Percentiles rank a stretch among this genome's conserved stretches.
Evolutionary conservation across 2,113 vertebrate species (phyloP).

Genomic region (Nerophis lumbriciformis): DNA sequence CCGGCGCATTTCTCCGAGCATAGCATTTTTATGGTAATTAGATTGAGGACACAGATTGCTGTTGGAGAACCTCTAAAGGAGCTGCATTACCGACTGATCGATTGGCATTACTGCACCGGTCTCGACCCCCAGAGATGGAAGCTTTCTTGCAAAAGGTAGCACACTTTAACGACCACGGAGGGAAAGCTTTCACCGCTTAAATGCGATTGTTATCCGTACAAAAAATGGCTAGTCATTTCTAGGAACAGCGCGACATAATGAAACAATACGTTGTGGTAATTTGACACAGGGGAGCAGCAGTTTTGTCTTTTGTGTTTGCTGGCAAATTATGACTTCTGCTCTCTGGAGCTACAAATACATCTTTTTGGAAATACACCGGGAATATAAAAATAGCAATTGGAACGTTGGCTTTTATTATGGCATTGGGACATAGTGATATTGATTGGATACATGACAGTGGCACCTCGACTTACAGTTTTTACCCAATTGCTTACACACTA

Average conservation of each 20-base stretch:
- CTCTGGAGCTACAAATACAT: too few relatives aligned
- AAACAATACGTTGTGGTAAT: not conserved
- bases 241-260: slow-evolving; percentile 5
- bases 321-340: too few relatives aligned
- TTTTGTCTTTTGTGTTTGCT: not conserved
- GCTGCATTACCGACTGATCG: slow-evolving; percentile 55
- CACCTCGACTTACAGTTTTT: too few relatives aligned
- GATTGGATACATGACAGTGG: too few relatives aligned
- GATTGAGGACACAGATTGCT: slow-evolving; percentile 46
- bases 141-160: slow-evolving; percentile 10
- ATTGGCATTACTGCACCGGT: slow-evolving; percentile 50
- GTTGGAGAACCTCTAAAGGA: slow-evolving; percentile 41
- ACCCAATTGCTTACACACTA: too few relatives aligned
- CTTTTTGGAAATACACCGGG: too few relatives aligned
- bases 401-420: too few relatives aligned
- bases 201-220: slow-evolving; percentile 30
- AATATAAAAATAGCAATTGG: too few relatives aligned
- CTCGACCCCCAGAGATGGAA: slow-evolving; percentile 33
- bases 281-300: not conserved
- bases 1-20: slow-evolving; percentile 29
- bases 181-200: slow-evolving; percentile 24
- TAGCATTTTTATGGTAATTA: slow-evolving; percentile 59
- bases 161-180: slow-evolving; percentile 5
- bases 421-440: too few relatives aligned
- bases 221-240: slow-evolving; percentile 19